Percentiles rank a stretch among this genome's conserved stretches.
Conservation (phyloP, 2,113 vertebrate species). For the Urocolius indicus region DNA sequence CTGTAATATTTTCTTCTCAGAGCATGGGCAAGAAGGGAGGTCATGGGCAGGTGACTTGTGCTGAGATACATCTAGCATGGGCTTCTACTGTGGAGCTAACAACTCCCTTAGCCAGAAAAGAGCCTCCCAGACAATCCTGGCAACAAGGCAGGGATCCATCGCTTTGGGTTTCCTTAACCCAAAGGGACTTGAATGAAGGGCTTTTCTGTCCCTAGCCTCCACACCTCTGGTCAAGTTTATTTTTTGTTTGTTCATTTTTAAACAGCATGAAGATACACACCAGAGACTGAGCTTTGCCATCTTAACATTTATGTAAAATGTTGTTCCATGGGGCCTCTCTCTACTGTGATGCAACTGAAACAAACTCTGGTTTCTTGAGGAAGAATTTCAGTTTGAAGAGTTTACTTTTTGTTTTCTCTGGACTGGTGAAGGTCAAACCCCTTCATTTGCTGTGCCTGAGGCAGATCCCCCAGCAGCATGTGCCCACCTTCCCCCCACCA, state of each 20-base stretch:
- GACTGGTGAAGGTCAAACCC: not conserved
- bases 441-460: not conserved
- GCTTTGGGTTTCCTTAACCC: not conserved
- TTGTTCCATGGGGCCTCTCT: not conserved
- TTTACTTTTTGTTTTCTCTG: not conserved
- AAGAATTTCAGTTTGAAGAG: not conserved
- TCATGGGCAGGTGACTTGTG: not conserved
- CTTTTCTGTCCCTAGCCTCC: not conserved
- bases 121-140: not conserved
- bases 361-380: not conserved
- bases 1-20: not conserved
- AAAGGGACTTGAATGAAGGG: not conserved
- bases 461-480: not conserved
- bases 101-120: not conserved
- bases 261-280: not conserved
- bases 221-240: not conserved
- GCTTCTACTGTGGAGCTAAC: not conserved
- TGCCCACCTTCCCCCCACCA: fast-evolving
- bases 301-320: not conserved
- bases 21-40: not conserved
- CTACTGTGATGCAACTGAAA: not conserved
- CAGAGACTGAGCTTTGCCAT: not conserved
- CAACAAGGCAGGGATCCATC: not conserved
- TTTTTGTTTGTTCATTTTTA: not conserved
- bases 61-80: not conserved